These are phyloP conservation scores for Brachypodius melanocephalos DNA, from an alignment of 2,113 vertebrate species.

Conservation along the genomic window DNA sequence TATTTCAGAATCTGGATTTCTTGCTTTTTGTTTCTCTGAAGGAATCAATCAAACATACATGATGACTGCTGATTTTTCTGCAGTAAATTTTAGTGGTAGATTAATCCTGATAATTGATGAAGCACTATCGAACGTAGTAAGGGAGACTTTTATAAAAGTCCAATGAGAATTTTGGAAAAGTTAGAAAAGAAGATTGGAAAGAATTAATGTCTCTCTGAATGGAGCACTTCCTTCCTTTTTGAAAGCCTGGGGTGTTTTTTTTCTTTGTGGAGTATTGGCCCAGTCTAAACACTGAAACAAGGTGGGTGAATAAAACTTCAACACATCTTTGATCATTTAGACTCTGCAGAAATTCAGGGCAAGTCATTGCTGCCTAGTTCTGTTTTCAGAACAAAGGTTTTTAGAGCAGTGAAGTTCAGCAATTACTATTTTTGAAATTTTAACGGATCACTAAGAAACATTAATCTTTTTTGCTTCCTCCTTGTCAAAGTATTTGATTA, in stretches of 20 bases:
- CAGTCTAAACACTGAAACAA: background rate
- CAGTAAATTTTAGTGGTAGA: background rate
- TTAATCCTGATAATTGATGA: background rate
- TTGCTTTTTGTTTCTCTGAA: background rate
- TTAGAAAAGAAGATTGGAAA: background rate
- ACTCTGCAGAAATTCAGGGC: background rate
- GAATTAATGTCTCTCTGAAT: background rate
- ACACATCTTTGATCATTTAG: background rate
- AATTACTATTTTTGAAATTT: conserved; percentile 51
- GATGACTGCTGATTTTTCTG: background rate
- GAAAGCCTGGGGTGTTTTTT: background rate
- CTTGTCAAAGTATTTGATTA: conserved; percentile 43
- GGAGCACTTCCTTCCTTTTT: background rate
- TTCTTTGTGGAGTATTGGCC: background rate
- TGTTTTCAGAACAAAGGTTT: conserved; percentile 41
- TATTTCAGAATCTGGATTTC: background rate
- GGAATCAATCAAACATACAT: background rate
- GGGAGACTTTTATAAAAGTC: background rate
- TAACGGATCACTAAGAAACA: background rate
- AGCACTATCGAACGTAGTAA: background rate
- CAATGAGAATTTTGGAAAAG: background rate
- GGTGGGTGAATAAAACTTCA: background rate
- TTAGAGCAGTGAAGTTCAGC: conserved; percentile 17
- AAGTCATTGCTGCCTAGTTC: background rate
- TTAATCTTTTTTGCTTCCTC: conserved; percentile 22